Percentiles rank a stretch among this genome's conserved stretches.
These are phyloP conservation scores for Anolis sagrei DNA, from an alignment of 2,113 vertebrate genomes.

Conservation along the genomic window DNA sequence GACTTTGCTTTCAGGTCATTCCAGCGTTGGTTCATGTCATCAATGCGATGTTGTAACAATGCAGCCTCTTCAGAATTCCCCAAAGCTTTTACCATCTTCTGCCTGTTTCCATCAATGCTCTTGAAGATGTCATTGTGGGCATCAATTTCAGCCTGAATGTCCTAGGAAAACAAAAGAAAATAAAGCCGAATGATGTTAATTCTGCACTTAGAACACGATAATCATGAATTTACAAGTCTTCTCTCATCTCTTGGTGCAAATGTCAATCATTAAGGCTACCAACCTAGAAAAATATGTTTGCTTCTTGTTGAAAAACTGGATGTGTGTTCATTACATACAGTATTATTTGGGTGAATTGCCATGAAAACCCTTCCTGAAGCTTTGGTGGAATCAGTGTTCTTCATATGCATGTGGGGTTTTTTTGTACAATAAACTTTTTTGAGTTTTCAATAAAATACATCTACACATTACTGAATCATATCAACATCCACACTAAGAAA, in stretches of 20 bases:
- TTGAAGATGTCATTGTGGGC: constrained; percentile 99
- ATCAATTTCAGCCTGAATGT: constrained; percentile 98
- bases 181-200: constrained; percentile 33
- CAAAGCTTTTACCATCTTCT: constrained; percentile 96
- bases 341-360: not conserved
- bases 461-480: not conserved
- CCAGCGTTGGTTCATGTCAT: constrained; percentile 99
- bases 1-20: constrained; percentile 94
- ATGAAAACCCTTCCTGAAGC: not conserved
- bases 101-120: constrained; percentile 93
- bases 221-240: not conserved
- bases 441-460: not conserved
- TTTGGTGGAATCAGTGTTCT: too few species aligned
- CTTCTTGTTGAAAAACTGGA: not conserved
- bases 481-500: not conserved
- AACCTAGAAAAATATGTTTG: not conserved
- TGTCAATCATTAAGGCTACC: too few species aligned
- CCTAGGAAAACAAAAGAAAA: constrained; percentile 74
- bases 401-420: too few species aligned
- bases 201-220: not conserved
- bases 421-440: too few species aligned
- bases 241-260: not conserved
- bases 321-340: not conserved
- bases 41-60: constrained; percentile 92
- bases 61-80: constrained; percentile 94